Percentiles rank a stretch among this genome's conserved stretches.
phyloP scores from a whole-genome alignment of 2,797 vertebrate genomes.

The Eptatretus atami region DNA sequence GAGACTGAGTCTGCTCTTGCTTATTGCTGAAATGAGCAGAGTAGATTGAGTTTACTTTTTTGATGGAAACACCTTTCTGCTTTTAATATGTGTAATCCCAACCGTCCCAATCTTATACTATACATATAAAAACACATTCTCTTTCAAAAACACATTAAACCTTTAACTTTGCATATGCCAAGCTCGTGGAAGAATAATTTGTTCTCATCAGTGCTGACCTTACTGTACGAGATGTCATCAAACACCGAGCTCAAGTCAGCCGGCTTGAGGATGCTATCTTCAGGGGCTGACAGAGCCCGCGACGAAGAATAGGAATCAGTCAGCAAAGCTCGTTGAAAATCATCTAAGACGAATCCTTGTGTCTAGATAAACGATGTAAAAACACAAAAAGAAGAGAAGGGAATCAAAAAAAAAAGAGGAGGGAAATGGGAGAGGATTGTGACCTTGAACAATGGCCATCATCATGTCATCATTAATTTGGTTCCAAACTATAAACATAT shows the following conservation, averaged over 20 bases:
- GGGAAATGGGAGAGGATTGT: background rate
- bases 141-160: no score
- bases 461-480: no score
- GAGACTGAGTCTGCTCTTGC: no score
- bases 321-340: slow-evolving; percentile 13
- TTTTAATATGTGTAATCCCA: no score
- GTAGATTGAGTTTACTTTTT: no score
- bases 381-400: background rate
- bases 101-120: no score
- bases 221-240: slow-evolving; percentile 17
- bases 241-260: slow-evolving; percentile 14
- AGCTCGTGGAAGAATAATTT: no score
- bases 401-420: background rate
- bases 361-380: slow-evolving; percentile 12
- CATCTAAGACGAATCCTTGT: slow-evolving; percentile 10
- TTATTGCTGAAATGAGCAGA: no score
- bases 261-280: slow-evolving; percentile 10
- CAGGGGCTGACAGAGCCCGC: slow-evolving; percentile 14
- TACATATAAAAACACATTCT: no score
- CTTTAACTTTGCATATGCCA: no score
- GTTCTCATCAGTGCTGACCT: slow-evolving; percentile 14
- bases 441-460: background rate
- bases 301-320: slow-evolving; percentile 17
- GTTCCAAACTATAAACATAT: no score
- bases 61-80: no score